Base-by-base conservation (phyloP, 2,113 vertebrate genomes). In the Ammospiza caudacuta region DNA sequence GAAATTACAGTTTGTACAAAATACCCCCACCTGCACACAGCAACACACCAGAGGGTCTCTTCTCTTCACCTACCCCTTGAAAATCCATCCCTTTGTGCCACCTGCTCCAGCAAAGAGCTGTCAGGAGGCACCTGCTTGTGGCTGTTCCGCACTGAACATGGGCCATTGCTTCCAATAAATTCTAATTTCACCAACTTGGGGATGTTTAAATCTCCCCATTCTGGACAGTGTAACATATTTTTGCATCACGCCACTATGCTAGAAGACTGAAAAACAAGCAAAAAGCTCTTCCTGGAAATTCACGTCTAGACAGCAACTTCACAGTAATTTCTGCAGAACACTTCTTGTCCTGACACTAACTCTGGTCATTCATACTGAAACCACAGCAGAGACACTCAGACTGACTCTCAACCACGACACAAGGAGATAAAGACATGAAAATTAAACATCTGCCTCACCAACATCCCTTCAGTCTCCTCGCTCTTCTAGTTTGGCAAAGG, bases 121-220 rank as follows among this genome's bases (percentile, higher is more conserved):
- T n/a, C 84, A 84, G 57, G 20, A 63, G n/a, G 24, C 47, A 81
- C 24, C 35, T 43, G 24, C 43, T 15, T 15, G 23, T 1, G 2
- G 76, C 43, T 83, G 8, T n/a, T n/a, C 44, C 0, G 0, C 27
- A 31, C 33, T 7, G 15, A 63, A 51, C 12, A 29, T 1, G 0
- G 43, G 33, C 15, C 8, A 9, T 12, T 33, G 9, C 29, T 49
- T 80, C 12, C 54, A 20, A 6, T 0, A 5, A 15, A 18, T 28
- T 74, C n/a, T 4, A 2, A 28, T 33, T 52, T n/a, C 74, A 37
- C 37, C 47, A 57, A 6, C 19, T 2, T 5, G 8, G 5, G 17
- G 49, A 24, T 67, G 33, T 51, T 61, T 24, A 44, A 47, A 35
- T 22, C 33, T 73, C 47, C 21, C 25, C 11, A 5, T 58, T 74